Percentiles rank a stretch among this genome's conserved stretches.
phyloP scores from a whole-genome alignment of 2,888 invertebrate species.

The Cepaea hortensis region DNA sequence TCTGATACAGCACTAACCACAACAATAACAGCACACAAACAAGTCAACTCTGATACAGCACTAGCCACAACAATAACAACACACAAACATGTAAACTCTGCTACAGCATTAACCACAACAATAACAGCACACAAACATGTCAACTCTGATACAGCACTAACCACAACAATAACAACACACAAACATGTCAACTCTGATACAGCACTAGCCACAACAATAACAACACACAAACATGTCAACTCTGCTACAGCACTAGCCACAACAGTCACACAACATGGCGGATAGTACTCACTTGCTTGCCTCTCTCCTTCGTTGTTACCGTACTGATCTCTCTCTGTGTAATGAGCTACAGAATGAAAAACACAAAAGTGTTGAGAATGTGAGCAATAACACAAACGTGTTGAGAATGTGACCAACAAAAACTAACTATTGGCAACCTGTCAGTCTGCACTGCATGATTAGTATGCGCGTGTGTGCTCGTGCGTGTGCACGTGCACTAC shows the following conservation, averaged over 20 bases:
- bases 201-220: neutral
- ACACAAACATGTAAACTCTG: neutral
- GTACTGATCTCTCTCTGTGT: conserved; percentile 31
- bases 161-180: neutral
- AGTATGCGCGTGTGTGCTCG: no score
- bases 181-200: neutral
- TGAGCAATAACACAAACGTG: no score
- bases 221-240: neutral
- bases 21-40: neutral
- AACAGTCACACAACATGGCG: neutral
- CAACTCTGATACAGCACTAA: neutral
- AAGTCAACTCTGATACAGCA: no score
- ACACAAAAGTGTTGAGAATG: no score
- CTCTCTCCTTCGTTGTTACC: neutral
- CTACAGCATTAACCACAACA: neutral
- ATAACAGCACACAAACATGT: neutral
- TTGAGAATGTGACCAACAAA: no score
- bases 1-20: neutral
- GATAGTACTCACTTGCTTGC: neutral
- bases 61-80: no score
- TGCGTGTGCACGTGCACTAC: no score
- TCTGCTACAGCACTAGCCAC: neutral
- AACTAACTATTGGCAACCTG: no score
- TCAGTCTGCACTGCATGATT: no score
- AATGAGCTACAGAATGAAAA: conserved; percentile 19